A percentile compares a stretch with the other conserved stretches of the same genome.
Evolutionary conservation across 2,113 vertebrate species (phyloP).

Genomic region (Larimichthys polyactis): DNA sequence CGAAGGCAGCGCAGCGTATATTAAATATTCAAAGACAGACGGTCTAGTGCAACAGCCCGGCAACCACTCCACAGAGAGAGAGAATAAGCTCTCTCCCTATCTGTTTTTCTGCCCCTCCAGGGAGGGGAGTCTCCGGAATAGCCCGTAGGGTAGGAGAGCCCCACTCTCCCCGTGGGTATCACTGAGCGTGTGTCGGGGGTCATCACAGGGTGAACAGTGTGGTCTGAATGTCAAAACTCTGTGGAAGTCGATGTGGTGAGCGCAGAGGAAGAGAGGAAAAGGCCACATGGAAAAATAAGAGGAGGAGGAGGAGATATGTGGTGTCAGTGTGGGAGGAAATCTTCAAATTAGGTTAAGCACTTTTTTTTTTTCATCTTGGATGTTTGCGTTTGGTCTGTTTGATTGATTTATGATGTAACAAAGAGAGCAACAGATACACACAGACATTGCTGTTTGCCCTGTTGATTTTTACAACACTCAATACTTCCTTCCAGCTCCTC

Average conservation of each 20-base stretch:
- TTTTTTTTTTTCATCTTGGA: slow-evolving; percentile 16
- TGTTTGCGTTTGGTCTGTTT: slow-evolving; percentile 42
- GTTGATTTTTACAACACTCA: slow-evolving; percentile 29
- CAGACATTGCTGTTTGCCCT: slow-evolving; percentile 9
- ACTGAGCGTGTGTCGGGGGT: slow-evolving; percentile 44
- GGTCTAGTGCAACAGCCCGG: slow-evolving; percentile 69
- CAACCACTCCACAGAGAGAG: slow-evolving; percentile 55
- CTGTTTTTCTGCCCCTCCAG: slow-evolving; percentile 6
- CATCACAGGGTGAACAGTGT: slow-evolving; percentile 42
- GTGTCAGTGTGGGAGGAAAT: slow-evolving; percentile 62
- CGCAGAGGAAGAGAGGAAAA: slow-evolving; percentile 29
- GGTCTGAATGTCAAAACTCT: slow-evolving; percentile 56
- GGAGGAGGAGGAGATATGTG: slow-evolving; percentile 40
- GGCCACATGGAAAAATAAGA: slow-evolving; percentile 31
- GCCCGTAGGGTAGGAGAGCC: slow-evolving; percentile 51
- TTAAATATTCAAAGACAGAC: slow-evolving; percentile 84
- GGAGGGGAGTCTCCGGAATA: slow-evolving; percentile 53
- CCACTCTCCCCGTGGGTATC: slow-evolving; percentile 34
- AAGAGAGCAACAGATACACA: slow-evolving; percentile 5
- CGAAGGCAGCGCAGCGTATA: slow-evolving; percentile 66
- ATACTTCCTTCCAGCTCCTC: slow-evolving; percentile 11
- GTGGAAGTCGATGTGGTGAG: slow-evolving; percentile 38
- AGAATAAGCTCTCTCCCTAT: background rate
- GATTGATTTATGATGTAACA: slow-evolving; percentile 42
- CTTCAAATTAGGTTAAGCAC: slow-evolving; percentile 49